phyloP scores from a whole-genome alignment of 2,113 vertebrate species.

The Otocyon megalotis region DNA sequence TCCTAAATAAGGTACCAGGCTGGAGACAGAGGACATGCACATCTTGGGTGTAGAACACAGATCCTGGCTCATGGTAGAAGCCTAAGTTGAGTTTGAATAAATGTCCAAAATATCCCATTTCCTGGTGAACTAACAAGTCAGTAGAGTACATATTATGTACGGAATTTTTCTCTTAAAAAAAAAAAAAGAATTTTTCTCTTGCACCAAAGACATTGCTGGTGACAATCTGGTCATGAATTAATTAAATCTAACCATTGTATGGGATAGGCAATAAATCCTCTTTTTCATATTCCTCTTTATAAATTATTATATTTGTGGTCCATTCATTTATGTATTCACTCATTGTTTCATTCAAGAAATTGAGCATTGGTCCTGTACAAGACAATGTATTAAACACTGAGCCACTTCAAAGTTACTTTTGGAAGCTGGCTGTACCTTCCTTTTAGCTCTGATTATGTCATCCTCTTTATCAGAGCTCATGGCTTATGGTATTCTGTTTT shows the following conservation, averaged over 20 bases:
- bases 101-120: neutral
- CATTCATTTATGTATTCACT: conserved; percentile 22
- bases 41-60: neutral
- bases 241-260: conserved; percentile 19
- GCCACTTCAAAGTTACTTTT: neutral
- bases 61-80: neutral
- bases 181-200: conserved; percentile 52
- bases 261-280: neutral
- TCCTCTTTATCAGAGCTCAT: neutral
- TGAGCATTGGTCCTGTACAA: neutral
- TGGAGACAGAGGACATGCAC: neutral
- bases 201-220: neutral
- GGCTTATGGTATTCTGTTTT: neutral
- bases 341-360: conserved; percentile 5
- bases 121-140: neutral
- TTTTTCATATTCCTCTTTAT: neutral
- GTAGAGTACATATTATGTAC: neutral
- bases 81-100: neutral
- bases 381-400: neutral
- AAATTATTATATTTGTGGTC: neutral
- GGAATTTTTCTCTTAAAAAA: conserved; percentile 51
- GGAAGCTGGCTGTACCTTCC: neutral
- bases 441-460: neutral
- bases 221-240: neutral
- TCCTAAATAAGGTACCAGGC: neutral